Conservation (phyloP, 2,797 vertebrate genomes). For the Poliocrania exsul region DNA sequence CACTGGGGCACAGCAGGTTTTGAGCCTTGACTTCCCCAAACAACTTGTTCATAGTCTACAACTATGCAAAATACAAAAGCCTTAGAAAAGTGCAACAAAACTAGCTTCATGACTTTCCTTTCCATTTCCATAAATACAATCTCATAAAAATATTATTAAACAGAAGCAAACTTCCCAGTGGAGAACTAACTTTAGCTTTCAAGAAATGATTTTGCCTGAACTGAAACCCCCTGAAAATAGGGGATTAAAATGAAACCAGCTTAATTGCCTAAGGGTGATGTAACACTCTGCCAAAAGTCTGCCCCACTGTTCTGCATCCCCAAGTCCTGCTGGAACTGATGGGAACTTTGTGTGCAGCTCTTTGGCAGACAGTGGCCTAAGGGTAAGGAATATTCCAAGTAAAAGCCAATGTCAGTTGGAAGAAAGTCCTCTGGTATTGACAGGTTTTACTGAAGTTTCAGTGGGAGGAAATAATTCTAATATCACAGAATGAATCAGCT, state of each 20-base stretch:
- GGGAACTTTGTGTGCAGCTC: background rate
- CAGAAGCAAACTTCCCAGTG: conserved; percentile 42
- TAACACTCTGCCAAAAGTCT: background rate
- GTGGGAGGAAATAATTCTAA: background rate
- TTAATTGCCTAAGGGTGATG: background rate
- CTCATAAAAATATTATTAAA: conserved; percentile 63
- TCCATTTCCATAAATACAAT: conserved; percentile 61
- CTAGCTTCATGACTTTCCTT: conserved; percentile 51
- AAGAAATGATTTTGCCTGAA: background rate
- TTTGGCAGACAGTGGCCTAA: background rate
- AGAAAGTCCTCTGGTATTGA: background rate
- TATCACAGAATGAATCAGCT: background rate
- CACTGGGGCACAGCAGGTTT: background rate
- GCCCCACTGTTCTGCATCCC: background rate
- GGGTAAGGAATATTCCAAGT: background rate
- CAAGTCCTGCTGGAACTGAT: background rate
- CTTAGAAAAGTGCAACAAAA: conserved; percentile 66
- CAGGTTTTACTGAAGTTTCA: background rate
- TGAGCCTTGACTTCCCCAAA: conserved; percentile 1
- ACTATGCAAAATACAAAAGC: conserved; percentile 54
- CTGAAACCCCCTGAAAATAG: conserved; percentile 38
- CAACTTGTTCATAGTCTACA: conserved; percentile 13
- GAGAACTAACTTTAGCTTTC: conserved; percentile 6
- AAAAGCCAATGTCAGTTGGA: background rate
- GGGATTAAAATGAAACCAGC: conserved; percentile 20